These are phyloP conservation scores for Dermatemys mawii DNA, from an alignment of 2,113 vertebrate species.

Conservation along the genomic window DNA sequence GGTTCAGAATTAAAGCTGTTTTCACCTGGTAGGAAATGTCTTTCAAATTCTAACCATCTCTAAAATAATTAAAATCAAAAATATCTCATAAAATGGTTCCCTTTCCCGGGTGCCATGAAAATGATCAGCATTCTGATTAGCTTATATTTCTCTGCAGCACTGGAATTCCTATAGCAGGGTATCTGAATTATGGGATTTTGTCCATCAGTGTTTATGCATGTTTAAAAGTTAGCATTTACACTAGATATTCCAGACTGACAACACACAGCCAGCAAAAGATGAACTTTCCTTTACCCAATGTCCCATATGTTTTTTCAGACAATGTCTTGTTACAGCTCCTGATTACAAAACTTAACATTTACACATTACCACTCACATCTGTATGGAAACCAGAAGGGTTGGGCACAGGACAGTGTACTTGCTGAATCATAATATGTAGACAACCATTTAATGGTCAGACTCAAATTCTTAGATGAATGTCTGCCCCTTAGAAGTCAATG, in stretches of 20 bases:
- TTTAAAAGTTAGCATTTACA: neutral
- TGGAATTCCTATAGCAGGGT: neutral
- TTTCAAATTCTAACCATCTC: constrained; percentile 23
- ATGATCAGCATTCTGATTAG: neutral
- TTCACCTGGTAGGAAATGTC: constrained; percentile 39
- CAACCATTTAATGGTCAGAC: neutral
- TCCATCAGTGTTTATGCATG: accelerated
- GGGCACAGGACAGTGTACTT: neutral
- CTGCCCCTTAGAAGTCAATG: neutral
- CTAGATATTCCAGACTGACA: neutral
- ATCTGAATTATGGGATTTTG: neutral
- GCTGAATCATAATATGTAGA: neutral
- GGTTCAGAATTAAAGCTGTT: constrained; percentile 41
- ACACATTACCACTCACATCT: neutral
- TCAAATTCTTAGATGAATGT: neutral
- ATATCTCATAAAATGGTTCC: neutral
- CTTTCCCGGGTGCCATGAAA: neutral
- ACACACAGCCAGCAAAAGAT: accelerated
- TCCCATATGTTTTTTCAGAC: neutral
- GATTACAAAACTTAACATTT: neutral
- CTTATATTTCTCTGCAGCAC: neutral
- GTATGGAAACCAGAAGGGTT: neutral
- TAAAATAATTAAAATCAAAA: constrained; percentile 13
- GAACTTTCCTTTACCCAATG: neutral
- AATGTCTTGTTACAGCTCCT: neutral